phyloP scores from a whole-genome alignment of 2,888 invertebrate species.

The Schrankia costaestrigalis region DNA sequence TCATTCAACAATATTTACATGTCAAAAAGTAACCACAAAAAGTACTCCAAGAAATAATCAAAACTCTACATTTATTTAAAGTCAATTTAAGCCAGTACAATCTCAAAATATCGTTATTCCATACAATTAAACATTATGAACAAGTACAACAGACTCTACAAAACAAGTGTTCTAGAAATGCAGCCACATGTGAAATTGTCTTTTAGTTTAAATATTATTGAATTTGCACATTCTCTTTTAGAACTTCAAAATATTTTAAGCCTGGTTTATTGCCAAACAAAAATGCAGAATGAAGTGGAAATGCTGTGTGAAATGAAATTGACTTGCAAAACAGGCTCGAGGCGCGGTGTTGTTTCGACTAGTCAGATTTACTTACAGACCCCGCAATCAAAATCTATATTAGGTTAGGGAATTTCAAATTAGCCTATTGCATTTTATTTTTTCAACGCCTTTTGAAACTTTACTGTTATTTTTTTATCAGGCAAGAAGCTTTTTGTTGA shows the following conservation, averaged over 20 bases:
- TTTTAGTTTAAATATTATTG: constrained; percentile 11
- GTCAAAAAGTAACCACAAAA: no score
- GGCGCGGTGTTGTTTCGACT: constrained; percentile 13
- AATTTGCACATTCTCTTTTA: constrained; percentile 13
- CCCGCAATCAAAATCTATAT: constrained; percentile 13
- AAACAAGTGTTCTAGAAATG: constrained; percentile 2
- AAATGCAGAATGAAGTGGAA: constrained; percentile 27
- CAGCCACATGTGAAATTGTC: constrained; percentile 9
- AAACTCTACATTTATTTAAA: no score
- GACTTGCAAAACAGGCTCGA: constrained; percentile 52
- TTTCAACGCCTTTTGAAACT: no score
- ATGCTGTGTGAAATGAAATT: constrained; percentile 43
- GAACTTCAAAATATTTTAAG: constrained; percentile 8
- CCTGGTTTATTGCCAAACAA: constrained; percentile 21
- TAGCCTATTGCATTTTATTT: no score
- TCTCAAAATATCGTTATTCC: no score
- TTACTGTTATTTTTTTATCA: no score
- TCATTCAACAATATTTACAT: no score
- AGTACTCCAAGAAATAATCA: no score
- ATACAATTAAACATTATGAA: no score
- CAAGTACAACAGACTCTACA: constrained; percentile 1
- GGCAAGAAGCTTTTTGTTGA: no score
- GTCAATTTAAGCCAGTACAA: no score
- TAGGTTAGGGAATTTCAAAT: constrained; percentile 7
- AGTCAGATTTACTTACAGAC: constrained; percentile 16